A percentile compares a stretch with the other conserved stretches of the same genome.
These are phyloP conservation scores for Dasysyrphus albostriatus DNA, from an alignment of 2,888 invertebrate species.

Conservation along the genomic window DNA sequence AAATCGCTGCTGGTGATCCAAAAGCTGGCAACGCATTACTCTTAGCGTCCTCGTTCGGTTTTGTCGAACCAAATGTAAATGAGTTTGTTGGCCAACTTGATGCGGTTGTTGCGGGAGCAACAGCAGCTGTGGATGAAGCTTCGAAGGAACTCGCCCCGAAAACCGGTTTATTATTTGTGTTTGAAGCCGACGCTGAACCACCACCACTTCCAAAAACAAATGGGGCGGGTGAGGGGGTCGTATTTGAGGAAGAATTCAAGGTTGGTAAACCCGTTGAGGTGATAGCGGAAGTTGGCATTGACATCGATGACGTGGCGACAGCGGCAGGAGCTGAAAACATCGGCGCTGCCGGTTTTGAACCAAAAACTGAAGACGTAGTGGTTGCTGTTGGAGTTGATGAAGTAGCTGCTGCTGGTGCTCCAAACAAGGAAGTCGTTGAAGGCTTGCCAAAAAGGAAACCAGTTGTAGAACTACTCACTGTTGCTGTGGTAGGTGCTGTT, in stretches of 20 bases:
- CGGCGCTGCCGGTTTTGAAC: slow-evolving; percentile 66
- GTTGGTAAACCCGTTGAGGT: slow-evolving; percentile 51
- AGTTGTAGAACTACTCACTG: slow-evolving; percentile 76
- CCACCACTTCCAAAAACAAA: slow-evolving; percentile 62
- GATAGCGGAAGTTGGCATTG: slow-evolving; percentile 49
- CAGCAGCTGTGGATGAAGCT: slow-evolving; percentile 59
- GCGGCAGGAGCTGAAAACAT: slow-evolving; percentile 39
- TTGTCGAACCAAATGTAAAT: slow-evolving; percentile 73
- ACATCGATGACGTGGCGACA: slow-evolving; percentile 29
- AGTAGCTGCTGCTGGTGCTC: slow-evolving; percentile 32
- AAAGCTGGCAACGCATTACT: slow-evolving; percentile 62
- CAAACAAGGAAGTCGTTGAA: slow-evolving; percentile 60
- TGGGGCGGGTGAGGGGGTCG: slow-evolving; percentile 40
- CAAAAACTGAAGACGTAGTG: slow-evolving; percentile 61
- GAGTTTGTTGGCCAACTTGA: slow-evolving; percentile 73
- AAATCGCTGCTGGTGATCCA: slow-evolving; percentile 66
- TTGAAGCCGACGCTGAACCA: slow-evolving; percentile 34
- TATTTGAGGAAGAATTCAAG: slow-evolving; percentile 29
- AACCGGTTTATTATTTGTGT: slow-evolving; percentile 45
- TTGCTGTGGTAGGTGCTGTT: slow-evolving; percentile 55
- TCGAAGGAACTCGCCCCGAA: slow-evolving; percentile 56
- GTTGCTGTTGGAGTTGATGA: slow-evolving; percentile 38
- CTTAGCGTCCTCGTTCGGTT: slow-evolving; percentile 63
- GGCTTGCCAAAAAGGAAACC: slow-evolving; percentile 61
- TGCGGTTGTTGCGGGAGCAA: slow-evolving; percentile 73